These are phyloP conservation scores for Camponotus floridanus DNA, from an alignment of 1,140 invertebrate genomes.

Conservation along the genomic window DNA sequence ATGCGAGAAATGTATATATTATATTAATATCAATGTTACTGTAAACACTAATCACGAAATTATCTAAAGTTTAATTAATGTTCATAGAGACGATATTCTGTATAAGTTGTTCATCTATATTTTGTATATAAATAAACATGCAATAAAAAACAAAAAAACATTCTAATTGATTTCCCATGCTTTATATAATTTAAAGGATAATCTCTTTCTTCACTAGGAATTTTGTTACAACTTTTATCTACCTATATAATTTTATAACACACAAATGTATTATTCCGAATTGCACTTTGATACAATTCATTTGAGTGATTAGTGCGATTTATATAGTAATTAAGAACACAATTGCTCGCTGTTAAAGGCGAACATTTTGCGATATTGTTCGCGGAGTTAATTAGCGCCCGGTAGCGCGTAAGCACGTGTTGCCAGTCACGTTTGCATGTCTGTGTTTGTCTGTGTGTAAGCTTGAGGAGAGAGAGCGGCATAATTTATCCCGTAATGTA, in stretches of 20 bases:
- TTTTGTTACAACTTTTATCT: neutral
- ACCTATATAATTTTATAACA: neutral
- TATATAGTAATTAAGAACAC: slow-evolving; percentile 67
- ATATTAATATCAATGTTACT: slow-evolving; percentile 30
- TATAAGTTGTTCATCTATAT: neutral
- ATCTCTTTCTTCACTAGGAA: neutral
- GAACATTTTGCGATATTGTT: slow-evolving; percentile 67
- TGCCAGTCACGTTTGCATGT: neutral
- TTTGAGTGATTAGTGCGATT: slow-evolving; percentile 33
- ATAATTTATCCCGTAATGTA: slow-evolving; percentile 55
- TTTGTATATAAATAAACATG: slow-evolving; percentile 40
- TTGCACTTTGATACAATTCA: slow-evolving; percentile 14
- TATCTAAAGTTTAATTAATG: neutral
- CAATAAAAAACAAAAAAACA: neutral
- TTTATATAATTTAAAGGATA: neutral
- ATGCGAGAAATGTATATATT: slow-evolving; percentile 39
- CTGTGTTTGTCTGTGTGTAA: neutral
- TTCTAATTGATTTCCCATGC: neutral
- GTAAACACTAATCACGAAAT: neutral
- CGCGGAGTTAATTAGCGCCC: slow-evolving; percentile 65
- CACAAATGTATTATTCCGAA: slow-evolving; percentile 2
- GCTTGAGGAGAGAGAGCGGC: neutral
- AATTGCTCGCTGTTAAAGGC: slow-evolving; percentile 45
- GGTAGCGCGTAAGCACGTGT: neutral
- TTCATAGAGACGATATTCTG: neutral